These are phyloP conservation scores for Shargacucullia verbasci DNA, from an alignment of 2,888 invertebrate species.

Conservation along the genomic window DNA sequence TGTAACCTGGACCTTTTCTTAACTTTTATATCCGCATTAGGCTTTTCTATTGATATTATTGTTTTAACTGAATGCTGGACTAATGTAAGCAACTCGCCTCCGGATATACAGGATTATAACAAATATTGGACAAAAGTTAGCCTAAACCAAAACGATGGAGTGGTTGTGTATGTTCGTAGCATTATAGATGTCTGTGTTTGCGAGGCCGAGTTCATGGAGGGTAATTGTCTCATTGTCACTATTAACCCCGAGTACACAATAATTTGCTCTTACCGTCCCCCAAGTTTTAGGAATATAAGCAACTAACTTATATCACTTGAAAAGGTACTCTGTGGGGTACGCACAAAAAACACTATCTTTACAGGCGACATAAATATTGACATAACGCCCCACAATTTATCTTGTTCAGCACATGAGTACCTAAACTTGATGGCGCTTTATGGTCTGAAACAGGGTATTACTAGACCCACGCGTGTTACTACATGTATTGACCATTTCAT, in stretches of 20 bases:
- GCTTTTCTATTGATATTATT: neutral
- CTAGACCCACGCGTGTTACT: neutral
- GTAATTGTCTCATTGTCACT: neutral
- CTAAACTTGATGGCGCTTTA: neutral
- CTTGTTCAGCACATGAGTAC: neutral
- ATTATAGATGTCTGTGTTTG: neutral
- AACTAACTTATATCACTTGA: neutral
- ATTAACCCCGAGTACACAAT: neutral
- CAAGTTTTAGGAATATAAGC: neutral
- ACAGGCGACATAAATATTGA: neutral
- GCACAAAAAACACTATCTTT: neutral
- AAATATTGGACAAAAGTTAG: neutral
- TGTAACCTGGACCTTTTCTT: neutral
- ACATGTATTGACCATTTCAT: no score
- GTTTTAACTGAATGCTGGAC: neutral
- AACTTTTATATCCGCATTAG: neutral
- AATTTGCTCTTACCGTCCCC: neutral
- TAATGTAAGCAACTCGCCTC: no score
- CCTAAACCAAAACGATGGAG: neutral
- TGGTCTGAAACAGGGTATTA: conserved; percentile 1
- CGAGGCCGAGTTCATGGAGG: neutral
- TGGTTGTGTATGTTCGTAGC: neutral
- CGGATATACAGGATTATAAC: no score
- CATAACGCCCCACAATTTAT: neutral
- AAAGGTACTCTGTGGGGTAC: neutral